Conservation (phyloP, 2,113 vertebrate species). For the Dasyprocta punctata region DNA sequence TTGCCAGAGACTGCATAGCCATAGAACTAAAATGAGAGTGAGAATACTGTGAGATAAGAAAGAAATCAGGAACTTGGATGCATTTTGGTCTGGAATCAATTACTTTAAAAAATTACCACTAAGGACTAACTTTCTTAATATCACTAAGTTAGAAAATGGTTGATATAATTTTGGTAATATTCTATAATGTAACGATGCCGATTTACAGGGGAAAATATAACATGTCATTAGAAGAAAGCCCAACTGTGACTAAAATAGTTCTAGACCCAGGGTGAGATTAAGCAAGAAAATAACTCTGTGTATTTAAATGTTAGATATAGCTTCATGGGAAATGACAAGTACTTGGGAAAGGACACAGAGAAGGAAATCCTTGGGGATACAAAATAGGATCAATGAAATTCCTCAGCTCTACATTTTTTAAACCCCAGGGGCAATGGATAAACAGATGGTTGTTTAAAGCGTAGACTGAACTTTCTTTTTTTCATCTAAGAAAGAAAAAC, state of each 20-base stretch:
- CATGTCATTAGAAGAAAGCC: slow-evolving; percentile 46
- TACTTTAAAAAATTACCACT: neutral
- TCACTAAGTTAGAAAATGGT: neutral
- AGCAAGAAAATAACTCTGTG: slow-evolving; percentile 49
- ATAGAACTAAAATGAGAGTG: neutral
- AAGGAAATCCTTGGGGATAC: slow-evolving; percentile 63
- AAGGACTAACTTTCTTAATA: slow-evolving; percentile 19
- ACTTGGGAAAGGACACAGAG: slow-evolving; percentile 69
- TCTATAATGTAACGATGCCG: slow-evolving; percentile 3
- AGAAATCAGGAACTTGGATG: neutral
- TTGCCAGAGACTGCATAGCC: neutral
- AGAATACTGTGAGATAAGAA: neutral
- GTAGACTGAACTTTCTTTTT: neutral
- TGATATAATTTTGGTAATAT: slow-evolving; percentile 25
- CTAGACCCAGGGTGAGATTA: slow-evolving; percentile 24
- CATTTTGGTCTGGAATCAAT: neutral
- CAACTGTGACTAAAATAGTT: slow-evolving; percentile 66
- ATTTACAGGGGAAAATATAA: neutral
- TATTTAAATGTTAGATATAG: slow-evolving; percentile 58
- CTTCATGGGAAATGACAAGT: slow-evolving; percentile 75
- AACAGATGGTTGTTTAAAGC: slow-evolving; percentile 70
- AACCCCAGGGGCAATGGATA: slow-evolving; percentile 58
- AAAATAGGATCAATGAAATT: slow-evolving; percentile 75
- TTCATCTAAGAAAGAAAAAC: slow-evolving; percentile 58
- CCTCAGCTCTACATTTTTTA: slow-evolving; percentile 65